Evolutionary conservation across 2,888 invertebrate genomes (phyloP).

Genomic region (Cheilosia urbana): DNA sequence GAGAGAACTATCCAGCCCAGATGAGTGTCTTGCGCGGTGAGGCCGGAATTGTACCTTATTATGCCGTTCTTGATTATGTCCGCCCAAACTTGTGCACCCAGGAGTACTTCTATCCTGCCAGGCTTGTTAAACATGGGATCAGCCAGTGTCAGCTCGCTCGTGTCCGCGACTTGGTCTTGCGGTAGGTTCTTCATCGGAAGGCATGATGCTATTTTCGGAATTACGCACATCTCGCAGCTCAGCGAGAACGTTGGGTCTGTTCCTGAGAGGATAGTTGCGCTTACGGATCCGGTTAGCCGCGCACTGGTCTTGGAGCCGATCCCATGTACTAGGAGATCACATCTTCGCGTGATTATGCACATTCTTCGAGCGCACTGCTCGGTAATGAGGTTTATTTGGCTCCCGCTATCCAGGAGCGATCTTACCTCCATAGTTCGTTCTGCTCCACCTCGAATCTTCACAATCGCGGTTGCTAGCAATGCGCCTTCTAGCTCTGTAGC

Average conservation of each 20-base stretch:
- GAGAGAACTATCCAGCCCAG: constrained; percentile 38
- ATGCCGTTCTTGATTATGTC: constrained; percentile 23
- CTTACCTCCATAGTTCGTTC: background rate
- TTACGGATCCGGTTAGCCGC: background rate
- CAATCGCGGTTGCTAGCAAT: background rate
- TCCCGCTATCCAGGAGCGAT: constrained; percentile 21
- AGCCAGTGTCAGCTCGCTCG: constrained; percentile 3
- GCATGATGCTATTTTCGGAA: background rate
- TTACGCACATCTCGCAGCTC: constrained; percentile 6
- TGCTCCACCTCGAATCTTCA: background rate
- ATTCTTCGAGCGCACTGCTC: constrained; percentile 29
- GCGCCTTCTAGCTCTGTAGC: background rate
- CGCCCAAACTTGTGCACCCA: constrained; percentile 38
- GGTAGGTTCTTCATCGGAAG: background rate
- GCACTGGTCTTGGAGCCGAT: background rate
- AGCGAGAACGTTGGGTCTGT: background rate
- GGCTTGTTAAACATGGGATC: constrained; percentile 13
- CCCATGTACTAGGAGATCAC: too few species aligned
- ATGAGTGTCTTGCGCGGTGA: constrained; percentile 26
- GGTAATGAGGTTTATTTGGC: constrained; percentile 13
- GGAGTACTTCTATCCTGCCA: constrained; percentile 1
- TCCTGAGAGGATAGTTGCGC: background rate
- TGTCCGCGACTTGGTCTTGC: background rate
- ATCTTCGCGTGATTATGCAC: constrained; percentile 4
- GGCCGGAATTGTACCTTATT: background rate